Percentiles rank a stretch among this genome's conserved stretches.
These are phyloP conservation scores for Hypomesus transpacificus DNA, from an alignment of 2,113 vertebrate genomes.

Conservation along the genomic window DNA sequence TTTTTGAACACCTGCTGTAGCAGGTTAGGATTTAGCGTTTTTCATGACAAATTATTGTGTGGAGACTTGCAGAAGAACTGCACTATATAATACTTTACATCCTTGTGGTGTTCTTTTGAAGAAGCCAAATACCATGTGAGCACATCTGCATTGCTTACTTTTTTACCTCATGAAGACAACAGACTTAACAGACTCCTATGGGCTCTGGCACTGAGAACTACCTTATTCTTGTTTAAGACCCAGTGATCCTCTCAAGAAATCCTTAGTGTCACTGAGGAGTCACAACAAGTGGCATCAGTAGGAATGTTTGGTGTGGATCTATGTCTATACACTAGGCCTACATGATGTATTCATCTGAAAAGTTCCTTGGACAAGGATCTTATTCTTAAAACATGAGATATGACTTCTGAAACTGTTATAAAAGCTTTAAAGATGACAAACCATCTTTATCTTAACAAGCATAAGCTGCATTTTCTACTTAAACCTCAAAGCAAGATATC, in stretches of 20 bases:
- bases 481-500: conserved; percentile 20
- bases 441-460: conserved; percentile 21
- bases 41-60: conserved; percentile 10
- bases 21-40: not conserved
- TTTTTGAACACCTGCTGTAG: not conserved
- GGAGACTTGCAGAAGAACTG: not conserved
- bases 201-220: not conserved
- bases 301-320: no score
- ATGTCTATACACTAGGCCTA: no score
- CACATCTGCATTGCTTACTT: not conserved
- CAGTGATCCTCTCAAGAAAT: not conserved
- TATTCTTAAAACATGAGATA: no score
- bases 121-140: not conserved
- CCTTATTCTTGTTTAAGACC: not conserved
- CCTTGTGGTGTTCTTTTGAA: not conserved
- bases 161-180: not conserved
- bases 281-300: no score
- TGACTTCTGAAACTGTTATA: not conserved
- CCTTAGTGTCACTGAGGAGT: no score
- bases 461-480: conserved; percentile 11
- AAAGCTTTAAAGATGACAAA: conserved; percentile 27
- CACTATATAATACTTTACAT: not conserved
- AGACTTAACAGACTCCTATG: not conserved
- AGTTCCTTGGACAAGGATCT: no score
- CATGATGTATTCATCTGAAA: no score